Evolutionary conservation across 1,140 invertebrate species (phyloP).

Genomic region (Globodera ellingtonae): DNA sequence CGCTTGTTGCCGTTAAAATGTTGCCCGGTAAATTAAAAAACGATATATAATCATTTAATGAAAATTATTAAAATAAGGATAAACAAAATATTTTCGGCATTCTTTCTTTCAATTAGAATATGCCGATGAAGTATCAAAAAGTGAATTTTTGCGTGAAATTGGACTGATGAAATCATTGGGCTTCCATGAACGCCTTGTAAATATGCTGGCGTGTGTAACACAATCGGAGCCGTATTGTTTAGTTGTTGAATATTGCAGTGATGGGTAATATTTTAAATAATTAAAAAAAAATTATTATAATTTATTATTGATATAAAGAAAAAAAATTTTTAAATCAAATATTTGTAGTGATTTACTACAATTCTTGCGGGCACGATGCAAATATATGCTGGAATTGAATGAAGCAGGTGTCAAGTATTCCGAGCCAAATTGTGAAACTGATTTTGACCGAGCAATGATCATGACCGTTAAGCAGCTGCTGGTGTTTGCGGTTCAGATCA

Average conservation of each 20-base stretch:
- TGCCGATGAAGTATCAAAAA: conserved; percentile 62
- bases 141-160: conserved; percentile 68
- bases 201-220: conserved; percentile 69
- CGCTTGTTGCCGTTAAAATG: conserved; percentile 67
- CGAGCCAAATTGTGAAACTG: conserved; percentile 43
- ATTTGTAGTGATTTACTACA: conserved; percentile 64
- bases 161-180: conserved; percentile 68
- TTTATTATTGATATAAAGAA: background rate
- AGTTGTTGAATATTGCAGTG: conserved; percentile 67
- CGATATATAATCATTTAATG: too few relatives aligned
- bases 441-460: conserved; percentile 62
- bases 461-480: conserved; percentile 63
- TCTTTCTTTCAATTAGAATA: conserved; percentile 58
- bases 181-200: conserved; percentile 67
- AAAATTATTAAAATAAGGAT: too few relatives aligned
- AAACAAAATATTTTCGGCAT: background rate
- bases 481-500: conserved; percentile 63
- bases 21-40: conserved; percentile 60
- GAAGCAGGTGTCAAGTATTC: conserved; percentile 58
- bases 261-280: conserved; percentile 53
- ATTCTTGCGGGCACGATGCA: conserved; percentile 65
- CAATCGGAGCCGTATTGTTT: conserved; percentile 67
- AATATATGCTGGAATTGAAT: conserved; percentile 59
- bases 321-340: background rate
- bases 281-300: background rate